phyloP scores from a whole-genome alignment of 2,113 vertebrate species.

The Sardina pilchardus region DNA sequence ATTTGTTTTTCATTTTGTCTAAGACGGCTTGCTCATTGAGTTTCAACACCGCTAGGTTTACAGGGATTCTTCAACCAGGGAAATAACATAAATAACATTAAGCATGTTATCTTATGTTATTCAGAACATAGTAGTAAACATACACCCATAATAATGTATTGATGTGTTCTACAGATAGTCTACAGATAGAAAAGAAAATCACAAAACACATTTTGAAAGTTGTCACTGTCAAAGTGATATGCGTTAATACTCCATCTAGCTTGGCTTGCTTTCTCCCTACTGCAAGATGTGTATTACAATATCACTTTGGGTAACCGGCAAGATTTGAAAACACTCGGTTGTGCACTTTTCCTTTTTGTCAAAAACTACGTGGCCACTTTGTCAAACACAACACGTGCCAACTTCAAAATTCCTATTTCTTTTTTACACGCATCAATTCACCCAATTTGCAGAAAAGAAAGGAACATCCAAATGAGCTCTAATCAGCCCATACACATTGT shows the following conservation, averaged over 20 bases:
- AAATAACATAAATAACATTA: constrained; percentile 99
- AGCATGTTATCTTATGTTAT: constrained; percentile 99
- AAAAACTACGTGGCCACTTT: neutral
- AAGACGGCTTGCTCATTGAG: constrained; percentile 99
- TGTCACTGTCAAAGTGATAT: constrained; percentile 91
- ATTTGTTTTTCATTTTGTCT: constrained; percentile 99
- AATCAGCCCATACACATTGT: neutral
- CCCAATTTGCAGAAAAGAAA: neutral
- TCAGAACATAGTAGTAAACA: constrained; percentile 74
- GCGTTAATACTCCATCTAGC: constrained; percentile 94
- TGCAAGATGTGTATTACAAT: constrained; percentile 96
- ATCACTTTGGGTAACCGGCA: constrained; percentile 99
- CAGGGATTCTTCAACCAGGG: constrained; percentile 97
- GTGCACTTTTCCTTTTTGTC: constrained; percentile 11
- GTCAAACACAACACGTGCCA: neutral
- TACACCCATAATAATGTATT: constrained; percentile 55
- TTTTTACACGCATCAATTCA: neutral
- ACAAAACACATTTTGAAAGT: constrained; percentile 63
- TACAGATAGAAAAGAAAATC: constrained; percentile 50
- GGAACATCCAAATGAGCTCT: neutral
- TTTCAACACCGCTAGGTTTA: constrained; percentile 99
- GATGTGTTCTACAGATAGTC: constrained; percentile 29
- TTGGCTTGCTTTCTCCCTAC: constrained; percentile 78
- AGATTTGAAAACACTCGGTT: constrained; percentile 74
- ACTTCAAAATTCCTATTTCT: neutral